Conservation (phyloP, 2,797 vertebrate genomes). For the Diplodus sargus region DNA sequence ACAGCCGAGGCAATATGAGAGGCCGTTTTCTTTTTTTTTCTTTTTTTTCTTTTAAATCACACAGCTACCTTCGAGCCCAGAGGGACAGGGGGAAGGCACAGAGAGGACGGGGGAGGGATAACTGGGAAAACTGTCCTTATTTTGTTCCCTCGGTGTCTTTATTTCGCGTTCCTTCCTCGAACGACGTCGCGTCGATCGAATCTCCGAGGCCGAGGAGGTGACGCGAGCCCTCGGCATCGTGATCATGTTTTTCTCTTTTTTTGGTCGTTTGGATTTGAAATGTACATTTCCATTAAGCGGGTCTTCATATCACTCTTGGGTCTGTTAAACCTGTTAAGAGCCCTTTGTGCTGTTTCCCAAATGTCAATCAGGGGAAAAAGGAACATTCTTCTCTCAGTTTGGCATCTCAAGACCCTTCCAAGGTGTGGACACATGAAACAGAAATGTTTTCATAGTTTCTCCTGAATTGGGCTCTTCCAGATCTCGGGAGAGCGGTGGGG, state of each 20-base stretch:
- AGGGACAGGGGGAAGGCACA: conserved; percentile 62
- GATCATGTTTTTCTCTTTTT: conserved; percentile 24
- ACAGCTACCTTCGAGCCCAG: conserved; percentile 70
- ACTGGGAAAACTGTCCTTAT: conserved; percentile 69
- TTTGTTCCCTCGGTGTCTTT: conserved; percentile 55
- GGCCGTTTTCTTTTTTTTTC: conserved; percentile 73
- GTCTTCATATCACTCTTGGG: not conserved
- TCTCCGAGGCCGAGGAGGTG: conserved; percentile 29
- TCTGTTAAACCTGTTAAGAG: conserved; percentile 71
- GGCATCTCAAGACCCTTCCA: conserved; percentile 61
- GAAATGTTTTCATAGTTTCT: conserved; percentile 53
- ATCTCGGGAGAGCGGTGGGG: conserved; percentile 72
- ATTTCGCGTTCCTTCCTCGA: conserved; percentile 9
- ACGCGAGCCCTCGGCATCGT: conserved; percentile 22
- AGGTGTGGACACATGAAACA: conserved; percentile 59
- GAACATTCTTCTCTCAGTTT: conserved; percentile 43
- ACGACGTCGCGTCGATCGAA: conserved; percentile 27
- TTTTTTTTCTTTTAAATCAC: conserved; percentile 66
- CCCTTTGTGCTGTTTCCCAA: conserved; percentile 68
- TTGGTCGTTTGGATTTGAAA: conserved; percentile 48
- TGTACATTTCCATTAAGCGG: conserved; percentile 66
- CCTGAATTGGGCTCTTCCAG: conserved; percentile 59
- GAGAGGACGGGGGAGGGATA: conserved; percentile 37
- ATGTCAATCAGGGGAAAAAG: conserved; percentile 62
- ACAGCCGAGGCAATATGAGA: conserved; percentile 84